phyloP scores from a whole-genome alignment of 2,113 vertebrate species.

The Thamnaconus septentrionalis region DNA sequence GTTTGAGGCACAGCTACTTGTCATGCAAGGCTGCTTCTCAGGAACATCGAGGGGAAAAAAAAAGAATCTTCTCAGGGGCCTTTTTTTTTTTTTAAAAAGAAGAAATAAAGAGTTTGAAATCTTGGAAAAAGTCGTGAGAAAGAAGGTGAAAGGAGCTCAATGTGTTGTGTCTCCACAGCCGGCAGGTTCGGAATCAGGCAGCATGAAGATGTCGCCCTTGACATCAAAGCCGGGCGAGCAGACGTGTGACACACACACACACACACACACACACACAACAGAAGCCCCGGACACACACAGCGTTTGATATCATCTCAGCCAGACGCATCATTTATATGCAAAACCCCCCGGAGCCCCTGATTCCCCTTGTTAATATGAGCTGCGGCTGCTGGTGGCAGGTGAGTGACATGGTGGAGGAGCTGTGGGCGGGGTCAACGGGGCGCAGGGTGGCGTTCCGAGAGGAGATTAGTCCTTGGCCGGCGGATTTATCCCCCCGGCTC shows the following conservation, averaged over 20 bases:
- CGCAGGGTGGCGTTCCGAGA: slow-evolving; percentile 54
- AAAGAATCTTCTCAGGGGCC: no score
- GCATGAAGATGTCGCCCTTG: slow-evolving; percentile 51
- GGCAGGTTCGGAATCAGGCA: slow-evolving; percentile 13
- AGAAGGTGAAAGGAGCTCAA: slow-evolving; percentile 25
- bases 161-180: not conserved
- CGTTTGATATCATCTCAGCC: slow-evolving; percentile 52
- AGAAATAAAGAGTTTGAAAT: slow-evolving; percentile 18
- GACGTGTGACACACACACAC: slow-evolving; percentile 3
- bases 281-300: slow-evolving; percentile 8
- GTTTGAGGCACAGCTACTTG: no score
- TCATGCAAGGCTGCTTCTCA: no score
- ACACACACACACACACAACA: slow-evolving; percentile 11
- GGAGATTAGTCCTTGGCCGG: slow-evolving; percentile 56
- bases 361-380: slow-evolving; percentile 68
- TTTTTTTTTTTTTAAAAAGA: no score
- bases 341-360: slow-evolving; percentile 53
- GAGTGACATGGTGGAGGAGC: slow-evolving; percentile 56
- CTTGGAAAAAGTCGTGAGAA: slow-evolving; percentile 39
- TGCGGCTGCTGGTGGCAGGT: slow-evolving; percentile 49
- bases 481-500: slow-evolving; percentile 58
- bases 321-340: slow-evolving; percentile 74
- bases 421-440: not conserved
- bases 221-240: slow-evolving; percentile 41
- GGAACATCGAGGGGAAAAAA: no score